Evolutionary conservation across 2,888 invertebrate genomes (phyloP), one percentile per base, ranked within the genome.

Genomic region (Rhingia rostrata): DNA sequence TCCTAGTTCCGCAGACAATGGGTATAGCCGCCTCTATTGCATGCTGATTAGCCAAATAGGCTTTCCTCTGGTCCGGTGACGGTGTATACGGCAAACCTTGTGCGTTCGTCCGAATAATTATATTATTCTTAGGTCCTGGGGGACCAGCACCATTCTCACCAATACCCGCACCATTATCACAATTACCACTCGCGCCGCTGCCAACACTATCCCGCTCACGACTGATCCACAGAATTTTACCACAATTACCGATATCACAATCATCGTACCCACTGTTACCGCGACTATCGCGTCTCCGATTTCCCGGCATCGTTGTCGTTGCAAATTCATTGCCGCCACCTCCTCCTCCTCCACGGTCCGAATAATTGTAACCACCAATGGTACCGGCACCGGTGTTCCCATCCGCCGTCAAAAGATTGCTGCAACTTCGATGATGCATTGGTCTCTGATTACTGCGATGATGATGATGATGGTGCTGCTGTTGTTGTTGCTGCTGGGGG

Each of bases 1-100:
- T 86, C 69, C 83, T 93, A 87, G 95, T 95, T 86, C 95, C 95
- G 90, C 95, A 96, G 87, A 96, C 93, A 90, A 95, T 93, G 82
- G 96, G 95, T 91, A 95, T 93, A 89, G 94, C 93, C 87, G 93
- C 89, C 56, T 89, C 89, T 58, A 91, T 90, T 53, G 91, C 90
- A 87, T 88, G 89, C 73, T 89, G 90, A 88, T 91, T 91, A 73
- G 91, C 91, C 85, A 91, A 87, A 80, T 88, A 91, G 2, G 90
- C 89, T 53, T 88, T 90, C 5, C 89, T 86, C 74, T 90, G 89
- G 32, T 88, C 87, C 33, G 91, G 91, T 66, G 88, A 84, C 2
- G 91, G 91, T 4, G 91, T 91, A 56, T 89, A 90, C 5, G 91
- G 91, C 84, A 91, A 87, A 39, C 90, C 90, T 74, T 91, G 87